A percentile compares a stretch with the other conserved stretches of the same genome.
These are phyloP conservation scores for Montipora efflorescens DNA, from an alignment of 64 coral and sea anemone genomes.

Conservation along the genomic window DNA sequence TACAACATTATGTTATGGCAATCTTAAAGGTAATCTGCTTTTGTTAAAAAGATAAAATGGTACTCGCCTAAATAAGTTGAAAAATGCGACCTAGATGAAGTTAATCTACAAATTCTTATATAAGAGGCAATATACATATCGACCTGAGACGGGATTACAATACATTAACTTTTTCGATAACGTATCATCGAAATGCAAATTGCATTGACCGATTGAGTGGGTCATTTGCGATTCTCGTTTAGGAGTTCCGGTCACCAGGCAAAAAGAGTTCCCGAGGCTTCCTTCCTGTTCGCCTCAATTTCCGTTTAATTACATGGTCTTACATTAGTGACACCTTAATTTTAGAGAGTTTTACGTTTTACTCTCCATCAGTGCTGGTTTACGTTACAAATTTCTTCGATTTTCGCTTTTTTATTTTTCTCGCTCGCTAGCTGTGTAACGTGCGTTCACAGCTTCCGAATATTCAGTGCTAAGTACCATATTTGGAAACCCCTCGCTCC, in stretches of 20 bases:
- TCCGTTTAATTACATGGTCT: slow-evolving; percentile 9
- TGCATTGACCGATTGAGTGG: not conserved
- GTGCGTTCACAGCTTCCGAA: too few species aligned
- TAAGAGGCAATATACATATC: too few species aligned
- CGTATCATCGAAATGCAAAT: not conserved
- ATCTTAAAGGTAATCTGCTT: too few species aligned
- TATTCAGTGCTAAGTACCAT: too few species aligned
- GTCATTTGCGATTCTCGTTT: not conserved
- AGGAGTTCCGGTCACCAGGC: slow-evolving; percentile 34
- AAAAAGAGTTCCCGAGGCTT: not conserved
- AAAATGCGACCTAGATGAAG: too few species aligned
- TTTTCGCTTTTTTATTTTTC: not conserved
- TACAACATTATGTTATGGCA: too few species aligned
- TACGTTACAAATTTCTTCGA: not conserved
- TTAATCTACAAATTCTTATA: too few species aligned
- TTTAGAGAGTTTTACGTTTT: not conserved
- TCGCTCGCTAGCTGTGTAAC: not conserved
- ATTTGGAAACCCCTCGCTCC: too few species aligned
- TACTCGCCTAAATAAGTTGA: too few species aligned
- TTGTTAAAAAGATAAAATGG: too few species aligned
- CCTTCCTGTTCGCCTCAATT: slow-evolving; percentile 8
- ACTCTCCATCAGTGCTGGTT: not conserved
- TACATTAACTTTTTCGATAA: not conserved
- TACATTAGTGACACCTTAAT: slow-evolving; percentile 3
- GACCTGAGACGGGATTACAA: not conserved